These are phyloP conservation scores for Coregonus ussuriensis DNA, from an alignment of 2,797 vertebrate genomes.

Conservation along the genomic window DNA sequence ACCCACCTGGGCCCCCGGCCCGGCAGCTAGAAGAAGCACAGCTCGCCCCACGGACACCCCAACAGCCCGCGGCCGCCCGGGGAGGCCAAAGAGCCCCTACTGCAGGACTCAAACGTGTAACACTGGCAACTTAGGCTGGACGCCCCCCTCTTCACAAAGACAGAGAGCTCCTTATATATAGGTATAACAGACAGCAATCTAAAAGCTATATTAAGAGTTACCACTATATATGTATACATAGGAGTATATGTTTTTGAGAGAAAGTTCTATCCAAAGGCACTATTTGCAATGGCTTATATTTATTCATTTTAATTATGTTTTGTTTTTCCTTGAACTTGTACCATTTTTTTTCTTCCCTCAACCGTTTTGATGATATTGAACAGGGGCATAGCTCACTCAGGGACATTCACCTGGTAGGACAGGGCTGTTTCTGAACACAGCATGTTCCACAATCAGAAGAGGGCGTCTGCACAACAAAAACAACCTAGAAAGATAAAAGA, in stretches of 20 bases:
- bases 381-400: slow-evolving; percentile 49
- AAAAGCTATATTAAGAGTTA: slow-evolving; percentile 29
- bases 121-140: background rate
- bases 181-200: background rate
- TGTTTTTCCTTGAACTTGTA: background rate
- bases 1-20: slow-evolving; percentile 76
- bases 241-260: slow-evolving; percentile 40
- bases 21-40: slow-evolving; percentile 85
- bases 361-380: slow-evolving; percentile 12
- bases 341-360: background rate
- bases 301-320: slow-evolving; percentile 23
- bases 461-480: slow-evolving; percentile 12
- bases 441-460: slow-evolving; percentile 29
- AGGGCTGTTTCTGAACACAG: slow-evolving; percentile 34
- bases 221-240: slow-evolving; percentile 34
- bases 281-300: slow-evolving; percentile 50
- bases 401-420: slow-evolving; percentile 45
- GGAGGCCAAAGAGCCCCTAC: slow-evolving; percentile 85
- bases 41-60: slow-evolving; percentile 79
- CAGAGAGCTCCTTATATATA: background rate
- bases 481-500: background rate
- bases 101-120: slow-evolving; percentile 89
- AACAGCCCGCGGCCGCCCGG: slow-evolving; percentile 82
- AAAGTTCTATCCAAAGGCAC: slow-evolving; percentile 52
- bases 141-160: background rate